A percentile compares a stretch with the other conserved stretches of the same genome.
phyloP scores from a whole-genome alignment of 2,888 invertebrate genomes.

The Eristalinus sepulchralis region DNA sequence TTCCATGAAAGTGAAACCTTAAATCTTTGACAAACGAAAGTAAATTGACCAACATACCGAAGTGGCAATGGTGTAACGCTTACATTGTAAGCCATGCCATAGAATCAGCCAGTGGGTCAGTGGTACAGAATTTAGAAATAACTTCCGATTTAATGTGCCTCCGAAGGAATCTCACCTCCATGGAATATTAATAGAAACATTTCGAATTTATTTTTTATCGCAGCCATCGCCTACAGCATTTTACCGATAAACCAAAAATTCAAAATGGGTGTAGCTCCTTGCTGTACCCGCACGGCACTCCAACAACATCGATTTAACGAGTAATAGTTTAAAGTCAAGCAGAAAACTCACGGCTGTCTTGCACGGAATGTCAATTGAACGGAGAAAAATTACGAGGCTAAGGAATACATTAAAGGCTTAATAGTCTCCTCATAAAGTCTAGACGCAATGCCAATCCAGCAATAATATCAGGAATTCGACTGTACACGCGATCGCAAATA shows the following conservation, averaged over 20 bases:
- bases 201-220: background rate
- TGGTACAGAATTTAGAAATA: background rate
- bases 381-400: background rate
- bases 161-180: background rate
- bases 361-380: background rate
- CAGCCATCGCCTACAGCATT: background rate
- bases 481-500: background rate
- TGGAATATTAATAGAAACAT: background rate
- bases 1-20: background rate
- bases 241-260: background rate
- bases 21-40: background rate
- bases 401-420: background rate
- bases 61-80: background rate
- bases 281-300: background rate
- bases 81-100: background rate
- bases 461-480: background rate
- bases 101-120: background rate
- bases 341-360: background rate
- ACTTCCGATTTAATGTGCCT: background rate
- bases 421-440: background rate
- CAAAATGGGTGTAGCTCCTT: background rate
- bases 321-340: background rate
- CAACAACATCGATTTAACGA: background rate
- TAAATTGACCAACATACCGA: background rate
- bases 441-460: background rate